phyloP scores from a whole-genome alignment of 1,140 invertebrate genomes.

The Drosophila bocqueti region DNA sequence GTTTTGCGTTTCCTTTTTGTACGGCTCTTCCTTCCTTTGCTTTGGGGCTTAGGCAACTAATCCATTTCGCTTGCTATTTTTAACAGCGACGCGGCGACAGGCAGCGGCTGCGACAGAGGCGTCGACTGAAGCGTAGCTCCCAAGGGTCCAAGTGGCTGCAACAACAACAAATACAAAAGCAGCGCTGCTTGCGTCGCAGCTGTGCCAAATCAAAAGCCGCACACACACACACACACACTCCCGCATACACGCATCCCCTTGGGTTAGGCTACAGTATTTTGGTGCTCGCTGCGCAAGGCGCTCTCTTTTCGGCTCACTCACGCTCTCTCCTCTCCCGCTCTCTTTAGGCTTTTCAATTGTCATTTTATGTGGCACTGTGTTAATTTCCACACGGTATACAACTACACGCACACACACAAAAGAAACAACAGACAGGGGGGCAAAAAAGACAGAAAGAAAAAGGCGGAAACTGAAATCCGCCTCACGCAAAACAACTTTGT shows the following conservation, averaged over 20 bases:
- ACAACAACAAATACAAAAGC: conserved; percentile 46
- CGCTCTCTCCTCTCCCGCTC: not conserved
- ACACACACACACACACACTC: conserved; percentile 24
- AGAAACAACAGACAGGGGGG: conserved; percentile 10
- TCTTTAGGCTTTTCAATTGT: conserved; percentile 63
- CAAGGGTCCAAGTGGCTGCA: conserved; percentile 34
- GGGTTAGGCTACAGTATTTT: conserved; percentile 54
- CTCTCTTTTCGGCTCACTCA: conserved; percentile 21
- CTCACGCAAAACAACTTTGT: conserved; percentile 56
- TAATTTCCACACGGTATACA: conserved; percentile 74
- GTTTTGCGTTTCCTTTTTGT: conserved; percentile 47
- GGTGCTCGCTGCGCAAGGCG: conserved; percentile 56
- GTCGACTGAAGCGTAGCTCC: conserved; percentile 24
- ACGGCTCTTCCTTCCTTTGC: conserved; percentile 29
- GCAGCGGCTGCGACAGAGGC: conserved; percentile 26
- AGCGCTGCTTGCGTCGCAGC: conserved; percentile 36
- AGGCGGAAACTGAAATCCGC: conserved; percentile 22
- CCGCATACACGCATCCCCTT: conserved; percentile 44
- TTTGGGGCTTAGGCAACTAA: conserved; percentile 61
- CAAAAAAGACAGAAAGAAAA: conserved; percentile 5
- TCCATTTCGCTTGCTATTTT: conserved; percentile 79
- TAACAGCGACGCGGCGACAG: conserved; percentile 64
- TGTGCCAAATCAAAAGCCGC: conserved; percentile 69
- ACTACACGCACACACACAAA: conserved; percentile 13
- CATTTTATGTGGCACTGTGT: conserved; percentile 75